A percentile compares a stretch with the other conserved stretches of the same genome.
phyloP scores from a whole-genome alignment of 2,888 invertebrate species.

The Frankliniella fusca region DNA sequence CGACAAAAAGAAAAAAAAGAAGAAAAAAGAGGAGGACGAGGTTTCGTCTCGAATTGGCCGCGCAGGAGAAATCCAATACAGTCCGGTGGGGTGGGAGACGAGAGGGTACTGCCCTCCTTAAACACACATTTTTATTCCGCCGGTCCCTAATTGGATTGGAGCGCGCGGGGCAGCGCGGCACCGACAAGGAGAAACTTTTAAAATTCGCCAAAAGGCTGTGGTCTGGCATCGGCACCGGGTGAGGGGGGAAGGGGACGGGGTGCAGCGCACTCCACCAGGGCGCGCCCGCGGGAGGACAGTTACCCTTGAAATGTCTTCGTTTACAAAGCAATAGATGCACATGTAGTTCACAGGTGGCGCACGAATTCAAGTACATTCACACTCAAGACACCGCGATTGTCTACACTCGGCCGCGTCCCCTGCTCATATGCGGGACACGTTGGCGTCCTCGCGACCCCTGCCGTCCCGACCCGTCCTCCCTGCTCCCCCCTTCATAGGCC shows the following conservation, averaged over 20 bases:
- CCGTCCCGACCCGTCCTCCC: neutral
- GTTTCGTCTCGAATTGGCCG: neutral
- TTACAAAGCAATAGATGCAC: too few relatives aligned
- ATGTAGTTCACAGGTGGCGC: too few relatives aligned
- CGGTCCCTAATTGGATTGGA: conserved; percentile 11
- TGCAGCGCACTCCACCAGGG: neutral
- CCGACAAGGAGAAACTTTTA: conserved; percentile 8
- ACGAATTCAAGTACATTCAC: too few relatives aligned
- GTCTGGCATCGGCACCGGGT: neutral
- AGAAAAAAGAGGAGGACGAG: neutral
- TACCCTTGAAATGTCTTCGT: too few relatives aligned
- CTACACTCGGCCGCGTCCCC: too few relatives aligned
- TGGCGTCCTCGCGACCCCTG: neutral
- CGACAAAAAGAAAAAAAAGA: neutral
- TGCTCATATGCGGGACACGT: too few relatives aligned
- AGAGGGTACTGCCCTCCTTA: neutral
- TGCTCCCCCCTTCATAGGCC: neutral
- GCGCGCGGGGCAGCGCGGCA: neutral
- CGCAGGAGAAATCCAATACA: conserved; percentile 1
- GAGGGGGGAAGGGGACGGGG: neutral
- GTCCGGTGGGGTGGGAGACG: neutral
- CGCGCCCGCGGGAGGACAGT: too few relatives aligned
- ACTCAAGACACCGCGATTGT: too few relatives aligned
- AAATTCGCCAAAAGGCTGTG: neutral
- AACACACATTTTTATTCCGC: conserved; percentile 19